Conservation (phyloP, 1,140 invertebrate species). For the Mesaphorura yosii region DNA sequence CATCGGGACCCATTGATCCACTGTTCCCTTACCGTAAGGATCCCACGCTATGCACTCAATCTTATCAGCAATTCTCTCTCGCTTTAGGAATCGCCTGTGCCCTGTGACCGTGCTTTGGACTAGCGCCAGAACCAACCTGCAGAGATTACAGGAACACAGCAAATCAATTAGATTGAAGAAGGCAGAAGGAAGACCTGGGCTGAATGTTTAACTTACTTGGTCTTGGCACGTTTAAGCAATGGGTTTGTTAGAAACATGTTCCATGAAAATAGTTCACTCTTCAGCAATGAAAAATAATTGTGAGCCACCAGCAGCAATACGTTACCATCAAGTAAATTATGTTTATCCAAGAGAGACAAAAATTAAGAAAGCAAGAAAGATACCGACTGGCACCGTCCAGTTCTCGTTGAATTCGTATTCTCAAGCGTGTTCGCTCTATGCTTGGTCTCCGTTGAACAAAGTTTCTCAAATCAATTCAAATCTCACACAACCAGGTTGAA, state of each 20-base stretch:
- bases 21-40: constrained; percentile 57
- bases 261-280: not conserved
- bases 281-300: not conserved
- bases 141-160: not conserved
- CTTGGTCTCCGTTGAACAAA: no score
- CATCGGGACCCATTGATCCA: no score
- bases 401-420: not conserved
- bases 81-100: constrained; percentile 49
- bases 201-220: constrained; percentile 10
- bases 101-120: constrained; percentile 64
- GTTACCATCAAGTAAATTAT: no score
- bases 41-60: constrained; percentile 60
- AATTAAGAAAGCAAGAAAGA: not conserved
- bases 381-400: not conserved
- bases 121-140: constrained; percentile 57
- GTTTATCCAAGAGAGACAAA: not conserved
- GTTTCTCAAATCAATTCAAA: no score
- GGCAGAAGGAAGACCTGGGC: not conserved
- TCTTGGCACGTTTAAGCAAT: constrained; percentile 11
- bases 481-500: no score
- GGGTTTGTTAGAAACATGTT: constrained; percentile 15
- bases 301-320: not conserved
- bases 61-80: constrained; percentile 64
- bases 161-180: not conserved
- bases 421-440: not conserved